phyloP scores from a whole-genome alignment of 2,797 vertebrate species.

The Acridotheres tristis region DNA sequence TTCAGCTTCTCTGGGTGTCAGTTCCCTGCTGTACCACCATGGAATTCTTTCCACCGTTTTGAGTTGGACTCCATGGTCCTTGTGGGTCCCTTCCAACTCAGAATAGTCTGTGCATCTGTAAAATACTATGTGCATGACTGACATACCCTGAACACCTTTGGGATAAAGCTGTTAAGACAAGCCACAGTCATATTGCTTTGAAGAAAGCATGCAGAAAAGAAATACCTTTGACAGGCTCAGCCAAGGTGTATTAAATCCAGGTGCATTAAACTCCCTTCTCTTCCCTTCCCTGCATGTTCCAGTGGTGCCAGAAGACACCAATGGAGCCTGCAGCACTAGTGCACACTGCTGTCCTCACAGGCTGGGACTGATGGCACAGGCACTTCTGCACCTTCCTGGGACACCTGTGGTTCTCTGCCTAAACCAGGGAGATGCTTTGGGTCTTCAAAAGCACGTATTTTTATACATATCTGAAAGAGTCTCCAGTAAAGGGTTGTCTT shows the following conservation, averaged over 20 bases:
- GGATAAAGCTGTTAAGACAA: neutral
- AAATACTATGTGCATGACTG: fast-evolving
- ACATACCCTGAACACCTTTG: neutral
- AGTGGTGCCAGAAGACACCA: neutral
- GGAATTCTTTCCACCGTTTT: neutral
- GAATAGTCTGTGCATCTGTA: neutral
- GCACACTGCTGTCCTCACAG: neutral
- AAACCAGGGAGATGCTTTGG: neutral
- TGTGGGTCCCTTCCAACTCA: neutral
- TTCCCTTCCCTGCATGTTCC: neutral
- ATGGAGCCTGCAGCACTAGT: too few species aligned
- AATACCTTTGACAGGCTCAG: neutral
- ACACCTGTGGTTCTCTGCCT: neutral
- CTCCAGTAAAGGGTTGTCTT: neutral
- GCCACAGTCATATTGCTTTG: neutral
- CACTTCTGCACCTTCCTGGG: neutral
- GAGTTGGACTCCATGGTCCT: neutral
- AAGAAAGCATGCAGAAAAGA: neutral
- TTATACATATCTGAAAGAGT: neutral
- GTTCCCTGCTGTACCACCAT: neutral
- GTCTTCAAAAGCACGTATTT: fast-evolving
- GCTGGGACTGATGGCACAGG: neutral
- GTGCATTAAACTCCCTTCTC: neutral
- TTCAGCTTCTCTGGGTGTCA: neutral
- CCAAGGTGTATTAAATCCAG: neutral